Base-by-base conservation (phyloP, 2,888 invertebrate genomes). In the Synanthedon vespiformis region DNA sequence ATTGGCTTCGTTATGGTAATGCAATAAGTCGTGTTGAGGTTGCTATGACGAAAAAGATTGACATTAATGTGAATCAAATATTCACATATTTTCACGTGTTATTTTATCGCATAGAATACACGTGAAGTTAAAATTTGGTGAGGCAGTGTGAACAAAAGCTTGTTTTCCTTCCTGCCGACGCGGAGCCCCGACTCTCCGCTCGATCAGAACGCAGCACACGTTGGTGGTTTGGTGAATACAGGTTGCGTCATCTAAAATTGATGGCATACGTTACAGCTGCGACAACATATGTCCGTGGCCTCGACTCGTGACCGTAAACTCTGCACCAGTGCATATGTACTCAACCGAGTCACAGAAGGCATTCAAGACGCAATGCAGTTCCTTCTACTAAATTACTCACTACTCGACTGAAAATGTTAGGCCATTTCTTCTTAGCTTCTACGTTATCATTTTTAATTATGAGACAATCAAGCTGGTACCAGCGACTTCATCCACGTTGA, bases 221-320 rank as follows among this genome's bases (percentile, higher is more conserved):
- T 50, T 34, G 48, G 22, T 40, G 40, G 41, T 49, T 40, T 10
- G 16, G 18, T 54, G 53, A 51, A 51, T 58, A 57, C 58, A 57
- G 56, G 59, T 61, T 57, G 58, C 63, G 60, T 69, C 73, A 77
- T 78, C 64, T 74, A 74, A 72, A 74, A 79, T 79, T 75, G 68
- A 77, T 75, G 61, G 65, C 62, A 57, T 64, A 60, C 59, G 60
- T 62, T 66, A 63, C 55, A 40, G 60, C 59, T 55, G 60, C 12
- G 22, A 12, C 57, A 56, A 61, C 61, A 62, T 65, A 63, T 63
- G 65, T 63, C 51, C 50, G 52, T 47, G 48, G 53, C 47, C 40
- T 56, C 52, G 48, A 54, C 56, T 53, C 54, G 58, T 57, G 55
- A 57, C 57, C 57, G 54, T 56, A 58, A 57, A 57, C 54, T 51